Evolutionary conservation across 2,888 invertebrate genomes (phyloP).

Genomic region (Sphecodes monilicornis): DNA sequence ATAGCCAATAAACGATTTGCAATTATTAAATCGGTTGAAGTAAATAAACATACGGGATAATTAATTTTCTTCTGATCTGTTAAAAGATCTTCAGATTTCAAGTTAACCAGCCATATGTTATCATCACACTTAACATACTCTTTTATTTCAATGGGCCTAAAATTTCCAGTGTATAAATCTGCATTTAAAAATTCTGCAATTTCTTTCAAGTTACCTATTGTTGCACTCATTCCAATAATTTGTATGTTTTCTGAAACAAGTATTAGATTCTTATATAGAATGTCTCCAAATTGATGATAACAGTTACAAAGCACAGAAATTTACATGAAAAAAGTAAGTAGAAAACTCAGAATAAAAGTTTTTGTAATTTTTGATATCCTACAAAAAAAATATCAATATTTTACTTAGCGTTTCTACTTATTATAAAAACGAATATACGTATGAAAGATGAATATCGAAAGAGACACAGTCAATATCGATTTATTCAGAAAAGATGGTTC

Average conservation of each 20-base stretch:
- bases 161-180: slow-evolving; percentile 92
- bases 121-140: slow-evolving; percentile 93
- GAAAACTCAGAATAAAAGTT: background rate
- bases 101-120: slow-evolving; percentile 86
- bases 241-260: slow-evolving; percentile 88
- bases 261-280: slow-evolving; percentile 18
- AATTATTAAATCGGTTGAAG: slow-evolving; percentile 26
- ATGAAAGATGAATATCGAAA: no score
- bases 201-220: slow-evolving; percentile 95
- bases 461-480: no score
- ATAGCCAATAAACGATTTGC: slow-evolving; percentile 53
- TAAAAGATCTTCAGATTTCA: slow-evolving; percentile 86
- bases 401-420: no score
- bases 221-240: slow-evolving; percentile 98
- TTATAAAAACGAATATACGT: no score
- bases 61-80: slow-evolving; percentile 85
- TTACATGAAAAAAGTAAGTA: no score
- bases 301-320: background rate
- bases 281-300: background rate
- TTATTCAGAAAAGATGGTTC: no score
- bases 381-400: no score
- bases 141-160: slow-evolving; percentile 94
- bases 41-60: slow-evolving; percentile 83
- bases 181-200: slow-evolving; percentile 92
- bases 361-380: background rate